Base-by-base conservation (phyloP, 2,797 vertebrate genomes). In the Cyclopterus lumpus region DNA sequence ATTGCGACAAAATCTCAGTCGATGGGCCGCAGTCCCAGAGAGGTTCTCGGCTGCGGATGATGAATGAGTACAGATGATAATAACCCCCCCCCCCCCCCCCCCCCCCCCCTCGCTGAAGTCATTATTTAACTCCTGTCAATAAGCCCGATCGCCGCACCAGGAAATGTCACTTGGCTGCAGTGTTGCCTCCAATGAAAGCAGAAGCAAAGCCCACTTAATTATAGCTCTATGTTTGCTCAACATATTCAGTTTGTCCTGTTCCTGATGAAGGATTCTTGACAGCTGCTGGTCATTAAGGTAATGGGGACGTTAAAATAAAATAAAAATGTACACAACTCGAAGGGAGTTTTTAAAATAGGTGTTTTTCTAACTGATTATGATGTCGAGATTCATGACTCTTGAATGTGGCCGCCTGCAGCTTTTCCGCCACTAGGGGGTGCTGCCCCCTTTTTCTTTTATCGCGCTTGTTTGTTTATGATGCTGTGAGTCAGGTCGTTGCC, bases 1-100 rank as follows among this genome's bases (percentile, higher is more conserved):
- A 89, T 81, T 87, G 80, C 67, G 66, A 48, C 71, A 49, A 79
- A 88, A 65, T 26, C 7, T 20, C 38, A 46, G 74, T 73, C 20
- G 55, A 79, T 73, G 71, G 57, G 53, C 55, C 2, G 0, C 34
- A 2, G 61, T 49, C 61, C 64, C 79, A 11, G 34, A 64, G 77
- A 67, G 80, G 80, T 75, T 22, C 2, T 63, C 16, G 54, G 30
- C 60, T 44, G 76, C 67, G 42, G 71, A 49, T 64, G 79, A 66
- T 82, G 72, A 82, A 79, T 59, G 53, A 34, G 6, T 1, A 22
- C 62, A 70, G 71, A 67, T 61, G 67, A 54, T 60, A 74, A 77
- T 22, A 51, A 57, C 36, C 26, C 57, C 57, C 34, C 38, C 1
- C 8, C 9, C 8, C 34, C n/a, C n/a, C n/a, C n/a, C 36, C 26